Conservation (phyloP, 2,113 vertebrate genomes). For the Synchiropus splendidus region DNA sequence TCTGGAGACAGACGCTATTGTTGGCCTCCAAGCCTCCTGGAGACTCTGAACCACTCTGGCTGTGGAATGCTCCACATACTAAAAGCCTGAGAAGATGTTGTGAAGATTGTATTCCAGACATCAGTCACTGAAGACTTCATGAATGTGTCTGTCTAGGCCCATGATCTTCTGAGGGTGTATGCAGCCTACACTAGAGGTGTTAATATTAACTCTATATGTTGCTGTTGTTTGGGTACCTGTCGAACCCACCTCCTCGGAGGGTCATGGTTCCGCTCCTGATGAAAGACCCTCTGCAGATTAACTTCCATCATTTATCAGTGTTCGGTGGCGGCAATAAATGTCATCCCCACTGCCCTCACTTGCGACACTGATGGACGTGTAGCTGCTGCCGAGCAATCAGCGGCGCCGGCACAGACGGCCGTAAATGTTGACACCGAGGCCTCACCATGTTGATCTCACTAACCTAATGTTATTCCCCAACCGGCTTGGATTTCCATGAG, state of each 20-base stretch:
- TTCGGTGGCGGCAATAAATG: slow-evolving; percentile 51
- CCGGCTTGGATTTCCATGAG: slow-evolving; percentile 32
- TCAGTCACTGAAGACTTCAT: no score
- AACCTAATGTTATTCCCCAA: slow-evolving; percentile 44
- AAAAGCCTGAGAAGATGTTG: no score
- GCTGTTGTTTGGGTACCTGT: neutral
- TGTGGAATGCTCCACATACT: no score
- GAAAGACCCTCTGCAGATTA: slow-evolving; percentile 46
- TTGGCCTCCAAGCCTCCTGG: no score
- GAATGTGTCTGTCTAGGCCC: no score
- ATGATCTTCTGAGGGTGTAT: no score
- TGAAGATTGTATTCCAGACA: no score
- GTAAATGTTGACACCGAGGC: slow-evolving; percentile 36
- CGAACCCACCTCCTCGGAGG: slow-evolving; percentile 16
- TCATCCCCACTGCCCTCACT: slow-evolving; percentile 29
- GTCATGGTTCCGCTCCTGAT: slow-evolving; percentile 40
- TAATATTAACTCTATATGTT: no score
- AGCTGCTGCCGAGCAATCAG: slow-evolving; percentile 14
- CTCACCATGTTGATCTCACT: slow-evolving; percentile 25
- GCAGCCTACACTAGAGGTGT: no score
- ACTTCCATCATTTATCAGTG: slow-evolving; percentile 51
- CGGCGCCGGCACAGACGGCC: slow-evolving; percentile 15
- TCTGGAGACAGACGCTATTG: no score
- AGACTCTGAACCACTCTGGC: no score
- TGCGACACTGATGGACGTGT: slow-evolving; percentile 43